Evolutionary conservation across 2,888 invertebrate genomes (phyloP).

Genomic region (Chrysomela aeneicollis): DNA sequence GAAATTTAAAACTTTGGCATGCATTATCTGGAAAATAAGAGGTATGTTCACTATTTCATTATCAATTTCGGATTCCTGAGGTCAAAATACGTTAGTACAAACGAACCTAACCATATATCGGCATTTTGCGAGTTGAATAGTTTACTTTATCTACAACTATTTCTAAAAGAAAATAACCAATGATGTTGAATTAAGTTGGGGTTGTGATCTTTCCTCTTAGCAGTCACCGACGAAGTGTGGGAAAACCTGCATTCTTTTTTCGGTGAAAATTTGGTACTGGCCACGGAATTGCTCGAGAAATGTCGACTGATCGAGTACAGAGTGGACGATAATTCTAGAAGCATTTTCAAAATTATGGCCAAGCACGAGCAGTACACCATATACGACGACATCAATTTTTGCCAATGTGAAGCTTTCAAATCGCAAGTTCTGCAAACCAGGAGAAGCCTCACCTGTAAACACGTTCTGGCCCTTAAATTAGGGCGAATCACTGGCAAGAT

Average conservation of each 20-base stretch:
- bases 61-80: not conserved
- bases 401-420: conserved; percentile 71
- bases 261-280: conserved; percentile 66
- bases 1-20: too few relatives aligned
- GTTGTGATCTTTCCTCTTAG: conserved; percentile 7
- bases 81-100: not conserved
- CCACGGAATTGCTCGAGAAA: conserved; percentile 71
- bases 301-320: conserved; percentile 65
- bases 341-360: conserved; percentile 68
- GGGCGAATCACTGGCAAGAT: conserved; percentile 62
- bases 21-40: too few relatives aligned
- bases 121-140: too few relatives aligned
- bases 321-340: conserved; percentile 56
- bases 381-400: conserved; percentile 72
- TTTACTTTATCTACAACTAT: too few relatives aligned
- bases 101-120: too few relatives aligned
- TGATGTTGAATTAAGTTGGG: too few relatives aligned
- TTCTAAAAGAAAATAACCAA: too few relatives aligned
- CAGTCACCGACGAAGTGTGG: conserved; percentile 69
- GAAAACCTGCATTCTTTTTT: conserved; percentile 68
- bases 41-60: conserved; percentile 3
- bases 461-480: conserved; percentile 71
- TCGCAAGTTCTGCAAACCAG: conserved; percentile 65
- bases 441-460: conserved; percentile 70
- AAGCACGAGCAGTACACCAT: conserved; percentile 68